Percentiles rank a stretch among this genome's conserved stretches.
Conservation (phyloP, 2,888 invertebrate genomes). For the Luperina nickerlii region DNA sequence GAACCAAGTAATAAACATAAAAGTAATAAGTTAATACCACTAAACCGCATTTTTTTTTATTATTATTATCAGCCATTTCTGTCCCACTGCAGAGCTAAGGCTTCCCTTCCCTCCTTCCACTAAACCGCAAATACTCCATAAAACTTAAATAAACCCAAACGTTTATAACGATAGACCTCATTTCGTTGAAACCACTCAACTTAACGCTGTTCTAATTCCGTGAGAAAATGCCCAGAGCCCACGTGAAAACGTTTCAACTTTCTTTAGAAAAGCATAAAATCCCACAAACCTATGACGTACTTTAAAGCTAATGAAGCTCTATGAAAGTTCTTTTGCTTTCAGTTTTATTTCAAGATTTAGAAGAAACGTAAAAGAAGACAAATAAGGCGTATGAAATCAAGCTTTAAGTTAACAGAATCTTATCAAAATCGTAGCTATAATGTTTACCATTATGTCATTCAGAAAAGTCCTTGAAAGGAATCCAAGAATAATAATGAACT, state of each 20-base stretch:
- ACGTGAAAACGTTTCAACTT: conserved; percentile 1
- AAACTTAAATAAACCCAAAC: conserved; percentile 11
- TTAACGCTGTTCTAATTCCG: conserved; percentile 32
- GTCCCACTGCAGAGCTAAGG: too few relatives aligned
- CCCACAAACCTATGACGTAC: not conserved
- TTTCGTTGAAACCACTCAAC: conserved; percentile 23
- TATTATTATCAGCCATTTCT: too few relatives aligned
- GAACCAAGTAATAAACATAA: conserved; percentile 29
- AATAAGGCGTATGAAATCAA: not conserved
- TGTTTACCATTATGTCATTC: too few relatives aligned
- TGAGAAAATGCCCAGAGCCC: conserved; percentile 6
- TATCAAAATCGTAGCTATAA: not conserved
- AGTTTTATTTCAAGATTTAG: conserved; percentile 6
- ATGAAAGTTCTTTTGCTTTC: not conserved
- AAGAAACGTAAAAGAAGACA: not conserved
- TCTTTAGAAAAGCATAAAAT: conserved; percentile 35
- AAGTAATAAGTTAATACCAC: conserved; percentile 9
- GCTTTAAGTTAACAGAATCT: not conserved
- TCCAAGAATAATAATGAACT: conserved; percentile 17
- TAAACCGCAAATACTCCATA: conserved; percentile 24
- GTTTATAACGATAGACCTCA: not conserved
- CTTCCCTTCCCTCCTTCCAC: not conserved
- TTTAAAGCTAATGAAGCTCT: conserved; percentile 21
- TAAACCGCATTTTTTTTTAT: too few relatives aligned
- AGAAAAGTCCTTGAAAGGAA: conserved; percentile 17